Percentiles rank a stretch among this genome's conserved stretches.
Evolutionary conservation across 1,140 invertebrate species (phyloP).

Genomic region (Sycobia sp.): DNA sequence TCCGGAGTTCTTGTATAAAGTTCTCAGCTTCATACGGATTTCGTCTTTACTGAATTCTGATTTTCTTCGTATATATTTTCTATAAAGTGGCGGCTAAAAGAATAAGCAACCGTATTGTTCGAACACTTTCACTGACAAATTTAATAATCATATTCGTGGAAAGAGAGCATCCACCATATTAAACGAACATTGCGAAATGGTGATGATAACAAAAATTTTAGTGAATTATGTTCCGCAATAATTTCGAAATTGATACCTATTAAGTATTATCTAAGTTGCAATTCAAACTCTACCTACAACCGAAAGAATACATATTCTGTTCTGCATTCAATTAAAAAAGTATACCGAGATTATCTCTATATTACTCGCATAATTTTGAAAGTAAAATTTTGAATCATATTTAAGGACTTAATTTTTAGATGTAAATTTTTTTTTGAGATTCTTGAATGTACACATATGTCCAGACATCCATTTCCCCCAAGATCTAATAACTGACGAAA

Average conservation of each 20-base stretch:
- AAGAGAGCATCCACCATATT: slow-evolving; percentile 33
- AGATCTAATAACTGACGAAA: not conserved
- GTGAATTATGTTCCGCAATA: slow-evolving; percentile 52
- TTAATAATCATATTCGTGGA: slow-evolving; percentile 38
- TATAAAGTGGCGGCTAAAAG: not conserved
- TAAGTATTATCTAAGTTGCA: slow-evolving; percentile 48
- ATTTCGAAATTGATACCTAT: slow-evolving; percentile 49
- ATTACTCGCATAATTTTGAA: not conserved
- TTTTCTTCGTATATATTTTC: not conserved
- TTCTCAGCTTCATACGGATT: not conserved
- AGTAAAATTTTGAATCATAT: not conserved
- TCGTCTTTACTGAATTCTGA: not conserved
- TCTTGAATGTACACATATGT: not conserved
- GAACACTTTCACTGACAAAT: slow-evolving; percentile 39
- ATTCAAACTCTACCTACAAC: not conserved
- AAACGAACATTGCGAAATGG: slow-evolving; percentile 14
- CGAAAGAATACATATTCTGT: too few relatives aligned
- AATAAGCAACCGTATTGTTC: slow-evolving; percentile 40
- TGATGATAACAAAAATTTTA: slow-evolving; percentile 48
- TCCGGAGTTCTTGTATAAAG: not conserved
- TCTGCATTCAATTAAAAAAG: not conserved
- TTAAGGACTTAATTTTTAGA: not conserved
- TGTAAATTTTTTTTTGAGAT: not conserved
- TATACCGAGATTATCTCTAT: too few relatives aligned
- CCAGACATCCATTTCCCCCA: not conserved